Evolutionary conservation across 2,888 invertebrate species (phyloP), one percentile per base, ranked within the genome.

Genomic region (Tachina grossa): DNA sequence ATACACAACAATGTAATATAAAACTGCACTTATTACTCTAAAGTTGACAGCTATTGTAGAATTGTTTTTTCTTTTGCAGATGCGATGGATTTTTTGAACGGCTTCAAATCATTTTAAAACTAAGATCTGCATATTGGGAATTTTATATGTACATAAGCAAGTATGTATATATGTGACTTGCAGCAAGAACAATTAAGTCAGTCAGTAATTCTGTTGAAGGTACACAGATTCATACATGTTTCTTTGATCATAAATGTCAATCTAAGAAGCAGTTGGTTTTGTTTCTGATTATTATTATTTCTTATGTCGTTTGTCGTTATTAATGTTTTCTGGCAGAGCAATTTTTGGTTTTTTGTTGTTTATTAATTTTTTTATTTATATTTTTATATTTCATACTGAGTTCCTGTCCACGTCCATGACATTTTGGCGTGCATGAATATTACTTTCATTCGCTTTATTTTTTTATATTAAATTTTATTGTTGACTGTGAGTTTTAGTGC

Each of bases 31-130:
- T 72, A 61, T 85, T 75, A 31, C 72, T 76, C 61, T 75, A 53
- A 85, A 83, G 78, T 65, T 79, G 83, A 85, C 85, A 85, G 71
- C 47, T 78, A 63, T 68, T 83, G 45, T 57, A 49, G 39, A 51
- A 4, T 59, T 69, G 53, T 49, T 43, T 47, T 69, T 31, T 6
- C 39, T 39, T 63, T 47, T 74, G 66, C 59, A 59, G 43, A 72
- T 76, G 49, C 31, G 43, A 39, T 49, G 55, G 45, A 31, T 31
- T 83, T 84, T 84, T 85, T 81, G 77, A 77, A 81, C 77, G 77
- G 81, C 84, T 85, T 85, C 77, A 81, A 81, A 77, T 77, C 75
- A 53, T 55, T 45, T n/a, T 51, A 31, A 31, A 31, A 31, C 31
- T 31, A 1, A 61, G 74, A 83, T 71, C 66, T 61, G 31, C 63